Evolutionary conservation across 1,140 invertebrate genomes (phyloP), one percentile per base, ranked within the genome.

Genomic region (Platyscapa corneri): DNA sequence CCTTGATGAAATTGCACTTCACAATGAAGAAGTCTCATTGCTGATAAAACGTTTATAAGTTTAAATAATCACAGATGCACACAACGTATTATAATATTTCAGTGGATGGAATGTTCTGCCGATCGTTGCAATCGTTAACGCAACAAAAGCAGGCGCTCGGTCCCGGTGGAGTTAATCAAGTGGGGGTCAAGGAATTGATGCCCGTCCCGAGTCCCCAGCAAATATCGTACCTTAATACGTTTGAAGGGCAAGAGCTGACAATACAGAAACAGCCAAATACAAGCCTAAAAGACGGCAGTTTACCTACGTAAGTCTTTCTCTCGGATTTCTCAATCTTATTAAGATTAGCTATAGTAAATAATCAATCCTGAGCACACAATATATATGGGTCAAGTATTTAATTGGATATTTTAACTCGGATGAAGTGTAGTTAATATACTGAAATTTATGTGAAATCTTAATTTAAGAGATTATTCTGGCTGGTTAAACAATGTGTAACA

Each of bases 221-320:
- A 95, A 98, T 99, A 91, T 97, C 98, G 89, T 99, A 98, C 94
- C 95, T 98, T 86, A 98, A 98, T 94, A 96, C 97, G 85, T 98
- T 99, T 93, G 98, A 99, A 94, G 98, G 98, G 74, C 98, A 99
- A 95, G 98, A 99, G 94, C 93, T 99, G 87, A 98, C 98, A 81
- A 99, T 99, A 93, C 98, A 98, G 91, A 99, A 98, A 93, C 98
- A 99, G 93, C 97, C 98, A 30, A 99, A 99, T 92, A 97, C 97
- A 42, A 97, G 96, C 91, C 93, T 98, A n/a, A 97, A 97, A 91
- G 96, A 97, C 91, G 94, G 94, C 86, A 94, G 92, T 83, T 89
- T 93, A 87, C 93, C 94, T 83, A 94, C 95, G 95, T 96, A 93
- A 94, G 94, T 94, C 79, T 80, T 39, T 34, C 16, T 76, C 53